phyloP scores from a whole-genome alignment of 2,888 invertebrate species.

The Eupithecia vulgata region DNA sequence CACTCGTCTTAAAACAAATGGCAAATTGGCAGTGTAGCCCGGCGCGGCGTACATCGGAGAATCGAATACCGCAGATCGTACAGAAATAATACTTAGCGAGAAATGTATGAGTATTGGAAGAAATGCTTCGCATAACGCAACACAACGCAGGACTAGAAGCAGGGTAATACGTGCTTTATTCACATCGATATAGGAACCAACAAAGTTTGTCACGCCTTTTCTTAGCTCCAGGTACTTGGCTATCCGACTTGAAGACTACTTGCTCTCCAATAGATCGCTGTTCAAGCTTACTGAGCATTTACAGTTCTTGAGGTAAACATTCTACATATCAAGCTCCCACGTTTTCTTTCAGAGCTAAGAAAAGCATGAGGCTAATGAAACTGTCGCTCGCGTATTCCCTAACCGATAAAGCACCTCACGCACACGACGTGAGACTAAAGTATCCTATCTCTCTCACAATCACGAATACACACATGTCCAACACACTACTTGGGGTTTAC shows the following conservation, averaged over 20 bases:
- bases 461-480: slow-evolving; percentile 38
- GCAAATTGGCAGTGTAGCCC: slow-evolving; percentile 7
- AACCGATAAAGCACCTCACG: background rate
- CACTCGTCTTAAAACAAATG: background rate
- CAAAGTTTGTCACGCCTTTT: background rate
- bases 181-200: slow-evolving; percentile 31
- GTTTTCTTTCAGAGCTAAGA: background rate
- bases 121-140: slow-evolving; percentile 50
- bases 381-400: background rate
- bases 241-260: background rate
- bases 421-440: background rate
- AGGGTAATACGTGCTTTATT: slow-evolving; percentile 38
- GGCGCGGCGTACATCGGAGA: slow-evolving; percentile 14
- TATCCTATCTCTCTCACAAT: slow-evolving; percentile 4
- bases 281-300: too few relatives aligned
- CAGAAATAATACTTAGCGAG: slow-evolving; percentile 46
- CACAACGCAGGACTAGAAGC: slow-evolving; percentile 71
- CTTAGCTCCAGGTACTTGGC: background rate
- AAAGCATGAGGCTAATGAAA: background rate
- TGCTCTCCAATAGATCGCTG: background rate
- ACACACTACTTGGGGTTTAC: slow-evolving; percentile 71
- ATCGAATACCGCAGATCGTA: slow-evolving; percentile 28
- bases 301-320: background rate
- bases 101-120: slow-evolving; percentile 64
- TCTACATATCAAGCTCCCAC: background rate